A percentile compares a stretch with the other conserved stretches of the same genome.
Conservation (phyloP, 2,888 invertebrate genomes). For the Rosalia funebris region DNA sequence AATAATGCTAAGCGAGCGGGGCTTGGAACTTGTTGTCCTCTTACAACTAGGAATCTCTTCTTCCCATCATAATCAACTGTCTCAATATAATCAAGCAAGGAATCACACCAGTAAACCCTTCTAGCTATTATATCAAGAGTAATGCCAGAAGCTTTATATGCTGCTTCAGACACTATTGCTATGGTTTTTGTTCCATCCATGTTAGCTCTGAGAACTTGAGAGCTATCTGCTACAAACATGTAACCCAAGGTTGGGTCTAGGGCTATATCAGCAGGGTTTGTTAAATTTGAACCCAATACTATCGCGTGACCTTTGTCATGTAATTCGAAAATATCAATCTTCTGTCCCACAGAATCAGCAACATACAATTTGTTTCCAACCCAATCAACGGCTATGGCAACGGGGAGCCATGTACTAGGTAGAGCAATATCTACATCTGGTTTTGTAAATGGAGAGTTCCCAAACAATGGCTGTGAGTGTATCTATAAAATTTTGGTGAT, state of each 20-base stretch:
- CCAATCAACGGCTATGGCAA: constrained; percentile 96
- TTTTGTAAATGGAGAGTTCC: constrained; percentile 63
- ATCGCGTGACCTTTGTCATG: constrained; percentile 89
- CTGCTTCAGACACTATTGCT: constrained; percentile 89
- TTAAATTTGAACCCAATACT: constrained; percentile 89
- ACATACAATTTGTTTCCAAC: constrained; percentile 96
- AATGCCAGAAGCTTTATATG: constrained; percentile 93
- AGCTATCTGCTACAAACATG: constrained; percentile 88
- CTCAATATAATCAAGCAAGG: constrained; percentile 93
- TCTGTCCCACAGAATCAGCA: constrained; percentile 91
- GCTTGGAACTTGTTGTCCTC: constrained; percentile 87
- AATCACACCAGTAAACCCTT: constrained; percentile 96
- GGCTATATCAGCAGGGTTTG: constrained; percentile 90
- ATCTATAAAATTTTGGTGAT: constrained; percentile 64
- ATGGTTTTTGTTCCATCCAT: constrained; percentile 92
- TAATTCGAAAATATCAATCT: constrained; percentile 93
- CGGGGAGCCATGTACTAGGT: constrained; percentile 89
- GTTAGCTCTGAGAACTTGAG: constrained; percentile 84
- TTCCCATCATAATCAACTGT: constrained; percentile 93
- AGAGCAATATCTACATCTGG: constrained; percentile 75
- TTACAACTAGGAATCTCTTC: constrained; percentile 80
- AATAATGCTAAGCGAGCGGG: constrained; percentile 86
- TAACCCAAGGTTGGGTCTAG: constrained; percentile 91
- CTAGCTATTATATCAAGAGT: constrained; percentile 90
- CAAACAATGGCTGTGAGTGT: constrained; percentile 69